Base-by-base conservation (phyloP, 2,113 vertebrate species). In the Malurus melanocephalus region DNA sequence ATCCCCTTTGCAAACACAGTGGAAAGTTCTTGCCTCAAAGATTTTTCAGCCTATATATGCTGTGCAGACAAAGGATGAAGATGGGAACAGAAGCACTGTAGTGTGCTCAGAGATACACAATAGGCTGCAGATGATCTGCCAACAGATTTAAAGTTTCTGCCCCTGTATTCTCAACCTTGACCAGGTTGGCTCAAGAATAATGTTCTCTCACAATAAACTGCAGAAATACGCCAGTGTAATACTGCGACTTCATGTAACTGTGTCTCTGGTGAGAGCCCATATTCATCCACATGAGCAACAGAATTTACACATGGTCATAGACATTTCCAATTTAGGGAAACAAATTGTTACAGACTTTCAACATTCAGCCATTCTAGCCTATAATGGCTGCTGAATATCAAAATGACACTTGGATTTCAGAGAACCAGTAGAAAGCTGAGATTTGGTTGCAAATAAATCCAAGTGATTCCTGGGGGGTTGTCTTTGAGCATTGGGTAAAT, bases 381-480 rank as follows among this genome's bases (percentile, higher is more conserved):
- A 57, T 66, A 90, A 83, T 1, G 10, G 65, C 23, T 87, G 55
- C 46, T 68, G 65, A 87, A 85, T 75, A 72, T 82, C 65, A 84
- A 85, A 94, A 78, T 80, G 14, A 80, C 71, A 62, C 62, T 74
- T 73, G 71, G 60, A 88, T 59, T 56, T 94, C 79, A 78, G 52
- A 87, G 40, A 77, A 74, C 16, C 21, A 65, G 46, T 33, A 56
- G 65, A 51, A 90, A 85, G 51, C 32, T 74, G 84, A 72, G 16
- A 67, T 87, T 92, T 66, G 12, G 57, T 82, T 91, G 56, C 30
- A 89, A 90, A 87, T 92, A 95, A 91, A 94, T 80, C 40, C 56
- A 92, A 64, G 48, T 74, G 81, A 89, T 90, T 94, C 48, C 77
- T 87, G 66, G 21, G 59, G 14, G 7, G 24, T 79, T 90, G 35